Base-by-base conservation (phyloP, 2,113 vertebrate genomes). In the Eretmochelys imbricata region DNA sequence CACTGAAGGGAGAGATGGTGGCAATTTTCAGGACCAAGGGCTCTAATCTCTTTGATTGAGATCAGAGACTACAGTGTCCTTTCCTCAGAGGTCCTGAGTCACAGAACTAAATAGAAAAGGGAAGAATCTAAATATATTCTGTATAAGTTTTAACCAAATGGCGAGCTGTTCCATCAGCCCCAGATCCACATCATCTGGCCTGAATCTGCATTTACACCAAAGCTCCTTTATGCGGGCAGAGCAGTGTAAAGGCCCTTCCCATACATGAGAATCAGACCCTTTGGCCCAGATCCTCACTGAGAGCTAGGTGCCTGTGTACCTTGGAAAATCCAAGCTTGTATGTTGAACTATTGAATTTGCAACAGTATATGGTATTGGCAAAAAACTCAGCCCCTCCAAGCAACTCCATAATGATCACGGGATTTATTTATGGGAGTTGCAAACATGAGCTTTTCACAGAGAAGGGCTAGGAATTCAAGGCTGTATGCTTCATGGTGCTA, bases 171-270 rank as follows among this genome's bases (percentile, higher is more conserved):
- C 76, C 20, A 82, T 19, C 46, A 62, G 17, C 10, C 25, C 17
- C 81, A 38, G 8, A 75, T 51, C 38, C 62, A 20, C 7, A 54
- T 4, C n/a, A 82, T 7, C 10, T 51, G 75, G 49, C 19, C 10
- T 19, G 75, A 80, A 51, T 53, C 6, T 80, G 50, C 11, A 22
- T 84, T 89, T 14, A 78, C 5, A 3, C 10, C 24, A 0, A 57
- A 5, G 49, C 29, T 2, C n/a, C 0, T 0, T 72, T 82, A 50
- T 49, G 1, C 17, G 62, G 35, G 25, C 24, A 81, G 49, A 91
- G 3, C 8, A 79, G 42, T 50, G 62, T 17, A 6, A 49, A 35
- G 14, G 14, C 12, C 31, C 29, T 35, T 65, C 31, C 6, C 6
- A 6, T 35, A 65, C 29, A 65, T 65, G 59, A 65, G 31, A 35